A percentile compares a stretch with the other conserved stretches of the same genome.
phyloP scores from a whole-genome alignment of 2,113 vertebrate species.

The Onychostruthus taczanowskii region DNA sequence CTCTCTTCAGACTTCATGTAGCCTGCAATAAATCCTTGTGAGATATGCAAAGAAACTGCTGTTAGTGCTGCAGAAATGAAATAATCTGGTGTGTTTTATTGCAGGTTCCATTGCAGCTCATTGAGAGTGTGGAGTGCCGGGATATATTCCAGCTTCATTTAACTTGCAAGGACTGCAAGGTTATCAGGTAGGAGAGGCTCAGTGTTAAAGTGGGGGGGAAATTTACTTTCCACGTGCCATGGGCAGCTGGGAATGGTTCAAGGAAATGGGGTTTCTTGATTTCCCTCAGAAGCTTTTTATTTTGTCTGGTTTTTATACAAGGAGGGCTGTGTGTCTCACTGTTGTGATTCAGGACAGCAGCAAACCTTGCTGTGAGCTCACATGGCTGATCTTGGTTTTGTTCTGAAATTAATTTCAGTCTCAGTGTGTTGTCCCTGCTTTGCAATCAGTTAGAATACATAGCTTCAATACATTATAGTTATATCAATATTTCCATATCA shows the following conservation, averaged over 20 bases:
- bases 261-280: not conserved
- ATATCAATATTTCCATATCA: not conserved
- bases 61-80: not conserved
- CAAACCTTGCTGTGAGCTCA: not conserved
- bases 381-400: not conserved
- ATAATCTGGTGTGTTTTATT: slow-evolving; percentile 35
- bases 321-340: not conserved
- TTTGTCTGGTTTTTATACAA: not conserved
- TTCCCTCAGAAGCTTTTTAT: not conserved
- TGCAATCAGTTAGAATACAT: not conserved
- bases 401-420: not conserved
- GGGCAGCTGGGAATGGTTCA: not conserved
- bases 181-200: slow-evolving; percentile 83
- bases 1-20: not conserved
- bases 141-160: slow-evolving; percentile 97
- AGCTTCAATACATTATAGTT: not conserved
- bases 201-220: not conserved
- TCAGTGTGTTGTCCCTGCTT: not conserved
- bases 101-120: slow-evolving; percentile 94
- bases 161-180: slow-evolving; percentile 98
- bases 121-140: slow-evolving; percentile 92
- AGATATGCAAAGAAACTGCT: not conserved
- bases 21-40: not conserved
- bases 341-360: not conserved
- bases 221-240: not conserved